Base-by-base conservation (phyloP, 1,140 invertebrate species). In the Oscheius sp. region DNA sequence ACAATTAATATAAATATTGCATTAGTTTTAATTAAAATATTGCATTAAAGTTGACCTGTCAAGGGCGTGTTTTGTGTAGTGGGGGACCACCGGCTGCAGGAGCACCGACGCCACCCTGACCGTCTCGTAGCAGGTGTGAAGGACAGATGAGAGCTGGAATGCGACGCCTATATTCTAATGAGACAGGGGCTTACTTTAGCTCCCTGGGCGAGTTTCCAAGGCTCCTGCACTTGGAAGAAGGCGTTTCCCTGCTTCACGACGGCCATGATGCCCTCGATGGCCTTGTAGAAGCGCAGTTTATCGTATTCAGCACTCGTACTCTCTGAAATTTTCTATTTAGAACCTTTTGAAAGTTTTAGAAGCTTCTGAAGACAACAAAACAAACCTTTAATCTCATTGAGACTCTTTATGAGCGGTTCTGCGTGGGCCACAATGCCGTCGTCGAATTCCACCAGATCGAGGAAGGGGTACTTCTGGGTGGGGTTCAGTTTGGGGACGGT, bases 31-130 rank as follows among this genome's bases (percentile, higher is more conserved):
- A 10, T 26, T 49, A 49, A 34, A 65, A 70, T 18, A 15, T 69
- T n/a, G 29, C n/a, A 3, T 20, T 15, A 49, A 31, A 31, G 55
- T 32, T 3, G 4, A 73, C 71, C 74, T 29, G 20, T 61, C 28
- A 3, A 81, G 61, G 28, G 49, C 66, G 23, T 63, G 59, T 15
- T 75, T 36, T 3, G 80, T 64, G 65, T 76, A 79, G 58, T 87
- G 87, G 13, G 95, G 95, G 62, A 94, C 88, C 32, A 97, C 89
- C 1, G 95, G 95, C 78, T 91, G 89, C 26, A 96, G 85, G 26
- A 92, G 87, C 68, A 95, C 89, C 28, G 88, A 89, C 78, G 89
- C 88, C 31, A 93, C 88, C 80, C 93, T 88, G 26, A 93, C 84
- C 1, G 90, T 90, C 87, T 97, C 94, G 83, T 97, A 87, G 49